A percentile compares a stretch with the other conserved stretches of the same genome.
phyloP scores from a whole-genome alignment of 2,113 vertebrate genomes.

The Phoxinus phoxinus region DNA sequence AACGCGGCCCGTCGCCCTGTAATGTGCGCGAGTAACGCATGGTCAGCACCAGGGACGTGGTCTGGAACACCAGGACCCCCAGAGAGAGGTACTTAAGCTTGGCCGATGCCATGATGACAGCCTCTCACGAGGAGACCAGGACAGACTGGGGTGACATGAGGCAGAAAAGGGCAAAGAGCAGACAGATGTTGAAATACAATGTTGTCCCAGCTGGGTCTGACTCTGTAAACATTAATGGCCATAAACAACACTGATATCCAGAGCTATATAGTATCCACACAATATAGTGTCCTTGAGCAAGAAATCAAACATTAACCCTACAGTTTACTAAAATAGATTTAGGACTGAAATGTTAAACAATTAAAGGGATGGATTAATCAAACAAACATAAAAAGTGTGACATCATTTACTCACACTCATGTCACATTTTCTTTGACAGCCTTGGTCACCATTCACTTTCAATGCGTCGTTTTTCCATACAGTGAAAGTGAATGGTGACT shows the following conservation, averaged over 20 bases:
- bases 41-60: slow-evolving; percentile 94
- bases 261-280: not conserved
- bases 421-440: not conserved
- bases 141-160: not conserved
- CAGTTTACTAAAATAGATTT: not conserved
- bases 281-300: not conserved
- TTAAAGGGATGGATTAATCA: not conserved
- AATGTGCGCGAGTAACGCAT: slow-evolving; percentile 97
- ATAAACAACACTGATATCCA: not conserved
- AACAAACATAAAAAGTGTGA: not conserved
- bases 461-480: not conserved
- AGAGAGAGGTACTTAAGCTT: slow-evolving; percentile 95
- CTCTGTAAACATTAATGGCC: slow-evolving; percentile 4
- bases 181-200: slow-evolving; percentile 25
- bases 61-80: slow-evolving; percentile 97
- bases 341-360: not conserved
- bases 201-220: slow-evolving; percentile 30
- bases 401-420: not conserved
- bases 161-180: not conserved
- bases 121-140: not conserved
- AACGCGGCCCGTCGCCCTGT: slow-evolving; percentile 92
- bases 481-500: not conserved
- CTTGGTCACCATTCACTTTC: not conserved
- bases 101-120: slow-evolving; percentile 76
- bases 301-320: not conserved